Conservation (phyloP, 2,797 vertebrate species). For the Hippopotamyrus pictus region DNA sequence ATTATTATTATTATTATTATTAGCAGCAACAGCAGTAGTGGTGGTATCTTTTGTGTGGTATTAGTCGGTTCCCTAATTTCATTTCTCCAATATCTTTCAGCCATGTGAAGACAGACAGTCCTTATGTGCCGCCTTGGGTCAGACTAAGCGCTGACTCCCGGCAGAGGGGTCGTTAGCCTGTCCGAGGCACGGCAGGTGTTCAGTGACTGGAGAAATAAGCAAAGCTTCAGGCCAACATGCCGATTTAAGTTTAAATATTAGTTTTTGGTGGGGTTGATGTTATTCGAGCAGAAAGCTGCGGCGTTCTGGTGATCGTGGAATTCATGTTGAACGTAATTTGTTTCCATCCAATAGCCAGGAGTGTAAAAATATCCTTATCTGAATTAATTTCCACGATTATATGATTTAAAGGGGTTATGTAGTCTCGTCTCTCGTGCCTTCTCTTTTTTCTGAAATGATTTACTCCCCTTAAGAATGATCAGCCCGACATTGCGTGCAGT, state of each 20-base stretch:
- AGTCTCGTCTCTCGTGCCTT: neutral
- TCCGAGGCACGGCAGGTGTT: neutral
- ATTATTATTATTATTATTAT: neutral
- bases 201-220: neutral
- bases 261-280: neutral
- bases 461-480: neutral
- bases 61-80: neutral
- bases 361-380: neutral
- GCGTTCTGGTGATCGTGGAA: neutral
- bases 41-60: neutral
- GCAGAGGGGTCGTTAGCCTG: neutral
- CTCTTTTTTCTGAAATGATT: neutral
- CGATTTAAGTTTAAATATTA: neutral
- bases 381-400: neutral
- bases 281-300: neutral
- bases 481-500: neutral
- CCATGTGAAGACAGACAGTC: neutral
- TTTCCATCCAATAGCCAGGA: neutral
- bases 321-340: neutral
- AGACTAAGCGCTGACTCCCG: neutral
- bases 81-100: neutral
- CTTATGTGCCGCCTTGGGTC: neutral
- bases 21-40: neutral
- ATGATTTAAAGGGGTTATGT: neutral
- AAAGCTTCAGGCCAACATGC: neutral